These are phyloP conservation scores for Cyanoramphus novaezelandiae DNA, from an alignment of 2,113 vertebrate genomes.

Conservation along the genomic window DNA sequence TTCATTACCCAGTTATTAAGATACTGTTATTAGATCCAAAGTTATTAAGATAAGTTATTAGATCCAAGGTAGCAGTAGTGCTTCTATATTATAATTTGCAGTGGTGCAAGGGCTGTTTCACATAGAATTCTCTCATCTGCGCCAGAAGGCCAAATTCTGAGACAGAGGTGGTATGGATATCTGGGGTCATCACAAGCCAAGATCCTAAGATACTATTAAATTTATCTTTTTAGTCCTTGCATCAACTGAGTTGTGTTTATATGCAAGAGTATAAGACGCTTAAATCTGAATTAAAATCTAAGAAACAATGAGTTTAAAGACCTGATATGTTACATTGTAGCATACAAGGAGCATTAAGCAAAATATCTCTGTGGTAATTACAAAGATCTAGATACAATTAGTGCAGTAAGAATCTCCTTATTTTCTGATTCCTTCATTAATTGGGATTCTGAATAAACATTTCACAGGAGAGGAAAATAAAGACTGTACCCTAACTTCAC, in stretches of 20 bases:
- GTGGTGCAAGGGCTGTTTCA: neutral
- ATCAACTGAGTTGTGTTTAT: neutral
- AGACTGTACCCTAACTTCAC: neutral
- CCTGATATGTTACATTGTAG: neutral
- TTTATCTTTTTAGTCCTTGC: neutral
- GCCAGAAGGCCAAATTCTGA: neutral
- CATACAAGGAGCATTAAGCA: neutral
- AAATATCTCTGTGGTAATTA: neutral
- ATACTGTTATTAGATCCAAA: no score
- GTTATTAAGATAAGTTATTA: no score
- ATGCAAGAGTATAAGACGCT: neutral
- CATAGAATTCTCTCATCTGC: neutral
- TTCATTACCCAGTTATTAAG: neutral
- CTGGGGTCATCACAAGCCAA: neutral
- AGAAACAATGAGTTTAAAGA: neutral
- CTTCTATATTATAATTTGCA: neutral
- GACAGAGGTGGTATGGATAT: neutral
- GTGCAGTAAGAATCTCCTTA: neutral
- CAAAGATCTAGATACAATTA: neutral
- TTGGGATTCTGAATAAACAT: neutral
- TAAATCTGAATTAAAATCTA: neutral
- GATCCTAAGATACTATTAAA: neutral
- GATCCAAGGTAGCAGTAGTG: neutral
- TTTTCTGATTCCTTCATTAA: constrained; percentile 28
- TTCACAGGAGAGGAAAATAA: neutral